A percentile compares a stretch with the other conserved stretches of the same genome.
phyloP scores from a whole-genome alignment of 2,113 vertebrate species.

The Trochalopteron elliotii region DNA sequence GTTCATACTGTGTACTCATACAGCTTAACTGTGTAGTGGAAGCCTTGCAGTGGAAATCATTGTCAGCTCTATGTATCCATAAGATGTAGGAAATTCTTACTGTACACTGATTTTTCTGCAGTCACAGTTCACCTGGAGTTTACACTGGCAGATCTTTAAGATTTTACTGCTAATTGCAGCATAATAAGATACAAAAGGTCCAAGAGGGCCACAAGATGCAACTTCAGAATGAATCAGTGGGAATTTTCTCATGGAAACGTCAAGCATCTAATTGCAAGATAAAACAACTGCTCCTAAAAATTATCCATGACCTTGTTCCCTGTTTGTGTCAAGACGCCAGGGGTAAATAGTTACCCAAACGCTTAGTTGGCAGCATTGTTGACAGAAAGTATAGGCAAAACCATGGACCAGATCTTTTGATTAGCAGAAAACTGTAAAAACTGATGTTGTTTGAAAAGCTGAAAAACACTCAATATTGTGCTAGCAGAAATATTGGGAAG shows the following conservation, averaged over 20 bases:
- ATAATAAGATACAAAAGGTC: not conserved
- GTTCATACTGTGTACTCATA: not conserved
- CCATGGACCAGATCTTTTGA: not conserved
- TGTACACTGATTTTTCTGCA: not conserved
- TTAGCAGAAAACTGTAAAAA: slow-evolving; percentile 20
- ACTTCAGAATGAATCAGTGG: not conserved
- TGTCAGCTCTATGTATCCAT: not conserved
- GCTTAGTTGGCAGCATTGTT: not conserved
- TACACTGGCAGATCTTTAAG: not conserved
- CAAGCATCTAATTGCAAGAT: not conserved
- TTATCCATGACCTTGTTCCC: not conserved
- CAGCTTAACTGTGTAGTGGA: not conserved
- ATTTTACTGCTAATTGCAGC: not conserved
- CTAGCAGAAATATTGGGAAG: slow-evolving; percentile 20
- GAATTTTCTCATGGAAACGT: not conserved
- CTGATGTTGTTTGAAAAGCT: not conserved
- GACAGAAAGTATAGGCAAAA: not conserved
- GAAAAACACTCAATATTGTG: slow-evolving; percentile 18
- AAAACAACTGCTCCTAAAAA: not conserved
- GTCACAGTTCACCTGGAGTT: not conserved
- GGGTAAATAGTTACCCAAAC: not conserved
- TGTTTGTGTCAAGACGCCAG: not conserved
- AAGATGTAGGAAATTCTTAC: not conserved
- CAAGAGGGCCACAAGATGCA: not conserved
- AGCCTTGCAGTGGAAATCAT: not conserved